Conservation (phyloP, 2,113 vertebrate species). For the Microcebus tavaratra region DNA sequence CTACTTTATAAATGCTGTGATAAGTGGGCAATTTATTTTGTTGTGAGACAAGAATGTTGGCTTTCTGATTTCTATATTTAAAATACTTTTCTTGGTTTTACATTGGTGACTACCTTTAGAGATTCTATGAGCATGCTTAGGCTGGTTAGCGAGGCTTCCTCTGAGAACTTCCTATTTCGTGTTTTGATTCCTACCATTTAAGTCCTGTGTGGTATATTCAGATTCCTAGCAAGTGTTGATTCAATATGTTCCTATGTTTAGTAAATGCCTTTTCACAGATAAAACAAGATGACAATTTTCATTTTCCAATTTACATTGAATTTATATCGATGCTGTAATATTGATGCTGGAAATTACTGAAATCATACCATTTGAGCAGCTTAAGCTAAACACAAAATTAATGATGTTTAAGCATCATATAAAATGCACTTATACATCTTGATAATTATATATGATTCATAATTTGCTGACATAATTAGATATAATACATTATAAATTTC, state of each 20-base stretch:
- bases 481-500: slow-evolving; percentile 62
- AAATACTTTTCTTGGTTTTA: not conserved
- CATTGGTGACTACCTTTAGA: not conserved
- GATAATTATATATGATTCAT: slow-evolving; percentile 75
- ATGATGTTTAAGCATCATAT: slow-evolving; percentile 67
- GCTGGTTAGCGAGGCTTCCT: not conserved
- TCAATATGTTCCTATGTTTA: slow-evolving; percentile 5
- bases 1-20: not conserved
- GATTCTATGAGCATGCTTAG: not conserved
- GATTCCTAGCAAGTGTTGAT: not conserved
- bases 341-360: slow-evolving; percentile 56
- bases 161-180: not conserved
- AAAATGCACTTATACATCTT: slow-evolving; percentile 62
- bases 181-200: not conserved
- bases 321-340: slow-evolving; percentile 59
- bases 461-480: slow-evolving; percentile 71
- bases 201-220: not conserved
- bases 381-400: slow-evolving; percentile 71
- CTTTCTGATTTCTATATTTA: not conserved
- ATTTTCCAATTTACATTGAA: slow-evolving; percentile 68
- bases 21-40: not conserved
- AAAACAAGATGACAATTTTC: slow-evolving; percentile 62
- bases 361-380: slow-evolving; percentile 59
- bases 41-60: not conserved
- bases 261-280: slow-evolving; percentile 59